These are phyloP conservation scores for Sycophaga agraensis DNA, from an alignment of 1,140 invertebrate genomes.

Conservation along the genomic window DNA sequence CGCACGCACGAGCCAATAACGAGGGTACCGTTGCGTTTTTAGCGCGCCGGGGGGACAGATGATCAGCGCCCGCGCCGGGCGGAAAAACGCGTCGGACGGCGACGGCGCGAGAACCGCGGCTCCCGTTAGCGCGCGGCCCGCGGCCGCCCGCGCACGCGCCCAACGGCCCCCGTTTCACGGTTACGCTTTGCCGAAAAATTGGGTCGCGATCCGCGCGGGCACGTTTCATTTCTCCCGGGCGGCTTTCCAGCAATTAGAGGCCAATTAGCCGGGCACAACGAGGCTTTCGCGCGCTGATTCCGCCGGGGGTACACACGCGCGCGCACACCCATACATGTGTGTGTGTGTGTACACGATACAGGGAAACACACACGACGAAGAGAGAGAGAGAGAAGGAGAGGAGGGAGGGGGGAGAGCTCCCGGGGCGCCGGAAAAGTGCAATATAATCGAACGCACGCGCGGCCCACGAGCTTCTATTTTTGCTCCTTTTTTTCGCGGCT, in stretches of 20 bases:
- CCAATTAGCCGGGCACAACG: not conserved
- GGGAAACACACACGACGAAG: too few species aligned
- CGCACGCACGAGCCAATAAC: not conserved
- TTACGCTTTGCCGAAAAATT: slow-evolving; percentile 28
- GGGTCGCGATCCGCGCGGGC: slow-evolving; percentile 3
- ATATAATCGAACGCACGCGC: too few species aligned
- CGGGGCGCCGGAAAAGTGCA: too few species aligned
- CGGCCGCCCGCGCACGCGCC: not conserved
- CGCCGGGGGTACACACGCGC: not conserved
- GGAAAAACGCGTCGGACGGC: too few species aligned
- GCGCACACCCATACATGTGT: too few species aligned
- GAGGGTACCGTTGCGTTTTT: not conserved
- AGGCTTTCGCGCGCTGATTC: not conserved
- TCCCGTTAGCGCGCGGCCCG: not conserved
- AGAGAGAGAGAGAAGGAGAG: not conserved
- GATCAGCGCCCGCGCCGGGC: too few species aligned
- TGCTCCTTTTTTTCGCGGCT: too few species aligned
- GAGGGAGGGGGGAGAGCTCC: too few species aligned
- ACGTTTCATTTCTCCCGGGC: not conserved
- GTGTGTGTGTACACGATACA: too few species aligned
- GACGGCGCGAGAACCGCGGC: too few species aligned
- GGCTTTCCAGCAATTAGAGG: slow-evolving; percentile 15
- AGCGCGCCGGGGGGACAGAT: not conserved
- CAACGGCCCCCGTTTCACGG: slow-evolving; percentile 18
- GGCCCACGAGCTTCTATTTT: too few species aligned